phyloP scores from a whole-genome alignment of 2,888 invertebrate genomes.

The Tipula vernalis region DNA sequence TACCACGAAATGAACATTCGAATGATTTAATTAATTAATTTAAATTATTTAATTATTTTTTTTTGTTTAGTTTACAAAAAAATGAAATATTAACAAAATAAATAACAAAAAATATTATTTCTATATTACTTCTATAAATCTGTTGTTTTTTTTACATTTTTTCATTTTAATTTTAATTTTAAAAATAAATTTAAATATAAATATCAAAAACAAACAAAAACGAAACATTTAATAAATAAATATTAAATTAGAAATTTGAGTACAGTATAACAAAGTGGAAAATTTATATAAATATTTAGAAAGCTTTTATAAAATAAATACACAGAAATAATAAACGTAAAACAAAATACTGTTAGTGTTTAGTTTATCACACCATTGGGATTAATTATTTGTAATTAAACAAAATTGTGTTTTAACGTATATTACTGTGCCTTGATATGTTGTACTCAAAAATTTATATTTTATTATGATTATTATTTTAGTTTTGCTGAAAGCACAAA shows the following conservation, averaged over 20 bases:
- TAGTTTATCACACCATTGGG: not conserved
- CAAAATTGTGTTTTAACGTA: not conserved
- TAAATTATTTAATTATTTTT: not conserved
- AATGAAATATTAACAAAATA: not conserved
- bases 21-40: not conserved
- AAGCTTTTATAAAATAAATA: not conserved
- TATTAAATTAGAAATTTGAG: not conserved
- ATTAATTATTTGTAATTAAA: not conserved
- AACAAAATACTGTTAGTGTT: not conserved
- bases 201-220: not conserved
- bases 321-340: not conserved
- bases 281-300: not conserved
- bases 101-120: not conserved
- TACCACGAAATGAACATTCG: not conserved
- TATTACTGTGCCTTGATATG: not conserved
- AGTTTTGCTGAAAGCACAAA: constrained; percentile 4
- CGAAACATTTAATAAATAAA: not conserved
- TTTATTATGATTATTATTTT: not conserved
- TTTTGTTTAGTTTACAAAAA: not conserved
- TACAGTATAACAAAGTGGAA: not conserved
- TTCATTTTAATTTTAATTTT: not conserved
- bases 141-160: not conserved
- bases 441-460: not conserved
- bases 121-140: not conserved
- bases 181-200: not conserved